Base-by-base conservation (phyloP, 2,113 vertebrate species). In the Struthidea cinerea region DNA sequence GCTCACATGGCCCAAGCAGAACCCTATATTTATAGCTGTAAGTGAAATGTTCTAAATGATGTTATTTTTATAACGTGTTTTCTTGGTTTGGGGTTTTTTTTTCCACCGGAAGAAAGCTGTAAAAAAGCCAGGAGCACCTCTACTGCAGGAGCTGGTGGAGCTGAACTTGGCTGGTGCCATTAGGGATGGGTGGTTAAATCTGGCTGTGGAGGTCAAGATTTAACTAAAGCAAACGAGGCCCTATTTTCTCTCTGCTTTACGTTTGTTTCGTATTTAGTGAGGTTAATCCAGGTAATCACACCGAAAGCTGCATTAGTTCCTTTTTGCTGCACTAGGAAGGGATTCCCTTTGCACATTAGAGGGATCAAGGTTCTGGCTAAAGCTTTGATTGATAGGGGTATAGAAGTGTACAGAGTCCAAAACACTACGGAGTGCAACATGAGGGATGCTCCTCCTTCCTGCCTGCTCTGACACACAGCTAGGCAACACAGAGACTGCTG, bases 51-150 rank as follows among this genome's bases (percentile, higher is more conserved):
- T 92, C 79, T 75, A 84, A 87, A 60, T 27, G 17, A 33, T 61
- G 50, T 80, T 93, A 67, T 93, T 94, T 94, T 90, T 92, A 26
- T 88, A 67, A n/a, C 26, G 10, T 61, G 55, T 69, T 90, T 82
- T 60, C 80, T 89, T 75, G 46, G 30, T 75, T 69, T 47, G 61
- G 21, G 4, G 3, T 24, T 56, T 69, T n/a, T 3, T n/a, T 30
- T 12, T 2, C 8, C 4, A 16, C n/a, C 3, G 33, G 39, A 87
- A 76, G 55, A 90, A 76, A 70, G 39, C 50, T 90, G 27, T 76
- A 37, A 63, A 65, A 88, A 59, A 79, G 23, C 42, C 16, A 59
- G 47, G 59, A 77, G 59, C n/a, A 55, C 30, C 49, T 86, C 55
- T 80, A 0, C 21, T 67, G 35, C 55, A 44, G 57, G 67, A 87